Evolutionary conservation across 2,888 invertebrate genomes (phyloP).

Genomic region (Hedychridium roseum): DNA sequence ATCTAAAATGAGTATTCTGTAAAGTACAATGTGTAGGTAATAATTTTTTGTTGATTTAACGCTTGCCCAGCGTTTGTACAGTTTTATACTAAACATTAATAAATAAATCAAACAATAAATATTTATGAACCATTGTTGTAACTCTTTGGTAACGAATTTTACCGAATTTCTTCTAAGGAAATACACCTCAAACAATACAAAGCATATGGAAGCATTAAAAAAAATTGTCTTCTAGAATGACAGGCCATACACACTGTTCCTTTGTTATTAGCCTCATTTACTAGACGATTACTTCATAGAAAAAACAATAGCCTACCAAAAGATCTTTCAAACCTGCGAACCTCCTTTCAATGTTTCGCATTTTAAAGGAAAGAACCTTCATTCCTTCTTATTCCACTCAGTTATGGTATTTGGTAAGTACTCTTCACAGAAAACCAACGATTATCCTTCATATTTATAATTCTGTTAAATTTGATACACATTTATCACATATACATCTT

Average conservation of each 20-base stretch:
- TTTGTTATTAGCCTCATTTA: too few relatives aligned
- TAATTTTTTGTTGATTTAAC: too few relatives aligned
- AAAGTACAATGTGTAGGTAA: too few relatives aligned
- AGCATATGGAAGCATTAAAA: too few relatives aligned
- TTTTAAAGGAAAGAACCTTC: constrained; percentile 13
- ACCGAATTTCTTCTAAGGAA: not conserved
- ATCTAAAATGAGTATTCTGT: too few relatives aligned
- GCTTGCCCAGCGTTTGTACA: not conserved
- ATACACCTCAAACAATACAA: too few relatives aligned
- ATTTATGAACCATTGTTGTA: too few relatives aligned
- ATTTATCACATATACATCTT: too few relatives aligned
- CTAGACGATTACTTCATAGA: not conserved
- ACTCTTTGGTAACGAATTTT: not conserved
- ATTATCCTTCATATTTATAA: too few relatives aligned
- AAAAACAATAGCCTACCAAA: constrained; percentile 17
- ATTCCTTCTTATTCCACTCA: constrained; percentile 5
- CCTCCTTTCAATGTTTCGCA: constrained; percentile 1
- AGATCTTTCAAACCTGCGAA: constrained; percentile 6
- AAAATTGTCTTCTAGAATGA: too few relatives aligned
- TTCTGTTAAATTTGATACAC: too few relatives aligned
- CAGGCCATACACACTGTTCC: too few relatives aligned
- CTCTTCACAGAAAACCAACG: not conserved
- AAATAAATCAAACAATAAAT: not conserved
- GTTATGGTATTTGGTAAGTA: constrained; percentile 28
- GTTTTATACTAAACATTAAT: not conserved